Percentiles rank a stretch among this genome's conserved stretches.
Evolutionary conservation across 1,140 invertebrate species (phyloP).

Genomic region (Dendroctonus valens): DNA sequence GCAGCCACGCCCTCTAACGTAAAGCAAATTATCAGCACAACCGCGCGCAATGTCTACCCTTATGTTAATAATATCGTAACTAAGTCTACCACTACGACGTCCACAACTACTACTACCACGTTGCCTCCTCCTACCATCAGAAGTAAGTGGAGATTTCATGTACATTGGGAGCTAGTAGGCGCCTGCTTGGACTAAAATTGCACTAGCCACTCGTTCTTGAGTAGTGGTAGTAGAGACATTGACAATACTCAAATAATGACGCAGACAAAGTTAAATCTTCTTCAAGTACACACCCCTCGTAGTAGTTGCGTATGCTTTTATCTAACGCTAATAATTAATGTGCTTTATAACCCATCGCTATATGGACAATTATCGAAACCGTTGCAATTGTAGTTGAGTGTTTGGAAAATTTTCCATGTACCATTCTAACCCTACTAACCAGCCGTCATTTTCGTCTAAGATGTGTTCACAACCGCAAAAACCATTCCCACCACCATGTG

Average conservation of each 20-base stretch:
- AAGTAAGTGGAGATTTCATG: constrained; percentile 36
- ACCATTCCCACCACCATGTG: constrained; percentile 42
- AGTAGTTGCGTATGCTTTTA: no score
- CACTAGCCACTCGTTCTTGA: background rate
- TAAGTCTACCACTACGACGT: constrained; percentile 37
- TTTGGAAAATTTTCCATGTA: no score
- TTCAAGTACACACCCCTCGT: no score
- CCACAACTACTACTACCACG: constrained; percentile 38
- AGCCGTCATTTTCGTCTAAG: constrained; percentile 7
- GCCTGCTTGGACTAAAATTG: background rate
- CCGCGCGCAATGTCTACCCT: constrained; percentile 35
- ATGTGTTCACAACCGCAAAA: constrained; percentile 38
- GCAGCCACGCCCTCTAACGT: constrained; percentile 33
- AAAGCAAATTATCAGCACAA: constrained; percentile 36
- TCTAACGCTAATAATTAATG: no score
- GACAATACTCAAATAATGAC: no score
- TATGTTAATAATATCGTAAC: constrained; percentile 35
- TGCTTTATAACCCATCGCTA: background rate
- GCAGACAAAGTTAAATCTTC: no score
- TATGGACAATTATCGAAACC: no score
- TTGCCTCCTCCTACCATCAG: constrained; percentile 38
- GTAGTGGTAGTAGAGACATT: no score
- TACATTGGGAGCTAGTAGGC: background rate
- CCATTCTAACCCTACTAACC: constrained; percentile 9
- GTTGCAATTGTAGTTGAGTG: no score